Evolutionary conservation across 2,113 vertebrate genomes (phyloP).

Genomic region (Pseudorasbora parva): DNA sequence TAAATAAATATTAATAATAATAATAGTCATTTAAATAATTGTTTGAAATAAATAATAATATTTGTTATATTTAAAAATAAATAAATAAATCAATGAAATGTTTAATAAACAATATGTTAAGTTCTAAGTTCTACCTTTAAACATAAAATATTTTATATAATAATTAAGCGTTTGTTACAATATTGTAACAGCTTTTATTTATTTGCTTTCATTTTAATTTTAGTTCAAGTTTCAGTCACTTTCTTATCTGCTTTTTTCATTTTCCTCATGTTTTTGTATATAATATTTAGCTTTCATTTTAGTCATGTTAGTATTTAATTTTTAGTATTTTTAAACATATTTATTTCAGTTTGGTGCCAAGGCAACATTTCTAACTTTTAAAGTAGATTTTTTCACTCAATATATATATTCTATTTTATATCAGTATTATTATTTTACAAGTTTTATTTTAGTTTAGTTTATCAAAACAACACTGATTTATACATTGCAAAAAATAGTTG

Average conservation of each 20-base stretch:
- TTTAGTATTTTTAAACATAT: neutral
- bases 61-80: neutral
- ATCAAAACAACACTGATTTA: neutral
- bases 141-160: neutral
- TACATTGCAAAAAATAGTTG: too few relatives aligned
- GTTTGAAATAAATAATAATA: neutral
- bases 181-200: neutral
- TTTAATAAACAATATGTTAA: too few relatives aligned
- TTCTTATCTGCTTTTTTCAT: too few relatives aligned
- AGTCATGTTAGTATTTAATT: neutral
- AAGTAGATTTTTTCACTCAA: neutral
- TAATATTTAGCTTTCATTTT: too few relatives aligned
- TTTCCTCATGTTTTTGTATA: too few relatives aligned
- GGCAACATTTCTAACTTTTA: neutral
- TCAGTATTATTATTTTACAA: neutral
- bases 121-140: too few relatives aligned
- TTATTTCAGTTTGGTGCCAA: neutral
- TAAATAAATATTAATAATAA: neutral
- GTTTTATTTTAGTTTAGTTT: neutral
- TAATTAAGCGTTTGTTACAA: neutral
- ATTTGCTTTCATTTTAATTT: neutral
- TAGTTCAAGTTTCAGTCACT: too few relatives aligned
- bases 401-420: neutral
- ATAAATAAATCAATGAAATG: neutral
- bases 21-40: too few relatives aligned